These are phyloP conservation scores for Meloidogyne chitwoodi DNA, from an alignment of 1,140 invertebrate species.

Conservation along the genomic window DNA sequence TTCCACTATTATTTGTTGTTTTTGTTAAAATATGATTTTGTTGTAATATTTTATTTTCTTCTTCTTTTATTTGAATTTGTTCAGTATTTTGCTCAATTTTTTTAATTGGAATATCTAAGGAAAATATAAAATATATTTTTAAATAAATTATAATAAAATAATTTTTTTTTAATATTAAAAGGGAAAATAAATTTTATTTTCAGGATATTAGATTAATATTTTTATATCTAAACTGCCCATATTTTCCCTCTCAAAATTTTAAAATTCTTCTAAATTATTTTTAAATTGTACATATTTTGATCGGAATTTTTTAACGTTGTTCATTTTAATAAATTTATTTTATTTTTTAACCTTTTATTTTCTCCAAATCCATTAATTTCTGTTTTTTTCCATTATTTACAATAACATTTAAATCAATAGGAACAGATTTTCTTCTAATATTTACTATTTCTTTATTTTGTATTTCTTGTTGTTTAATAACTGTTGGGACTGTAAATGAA, in stretches of 20 bases:
- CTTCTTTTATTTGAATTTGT: not conserved
- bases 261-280: no score
- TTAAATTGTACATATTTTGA: no score
- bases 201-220: no score
- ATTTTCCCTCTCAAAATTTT: no score
- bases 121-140: no score
- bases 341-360: conserved; percentile 1
- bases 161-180: no score
- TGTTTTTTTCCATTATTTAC: not conserved
- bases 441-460: not conserved
- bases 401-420: not conserved
- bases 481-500: not conserved
- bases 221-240: no score
- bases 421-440: not conserved
- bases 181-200: no score
- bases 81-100: not conserved
- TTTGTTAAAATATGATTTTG: conserved; percentile 10
- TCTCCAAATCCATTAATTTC: not conserved
- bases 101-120: not conserved
- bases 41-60: not conserved
- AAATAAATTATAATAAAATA: no score
- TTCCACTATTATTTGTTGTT: not conserved
- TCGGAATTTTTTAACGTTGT: no score
- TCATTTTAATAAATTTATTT: no score
- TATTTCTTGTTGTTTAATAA: not conserved